Conservation (phyloP, 2,888 invertebrate genomes). For the Heteropelma amictum region DNA sequence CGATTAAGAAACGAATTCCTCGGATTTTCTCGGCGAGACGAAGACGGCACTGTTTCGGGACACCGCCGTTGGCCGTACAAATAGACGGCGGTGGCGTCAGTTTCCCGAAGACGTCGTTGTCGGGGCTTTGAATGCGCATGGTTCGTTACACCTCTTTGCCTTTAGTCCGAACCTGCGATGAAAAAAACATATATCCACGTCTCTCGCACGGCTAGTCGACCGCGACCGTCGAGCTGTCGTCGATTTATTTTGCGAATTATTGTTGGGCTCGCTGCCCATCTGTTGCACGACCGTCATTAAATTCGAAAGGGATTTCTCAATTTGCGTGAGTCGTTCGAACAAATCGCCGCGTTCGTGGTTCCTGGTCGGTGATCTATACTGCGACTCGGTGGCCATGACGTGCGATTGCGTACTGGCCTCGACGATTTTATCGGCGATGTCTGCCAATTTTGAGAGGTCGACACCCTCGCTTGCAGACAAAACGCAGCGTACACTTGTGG, state of each 20-base stretch:
- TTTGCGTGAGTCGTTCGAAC: neutral
- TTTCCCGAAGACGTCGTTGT: conserved; percentile 15
- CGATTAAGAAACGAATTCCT: conserved; percentile 21
- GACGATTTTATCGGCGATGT: neutral
- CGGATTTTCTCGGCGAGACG: conserved; percentile 12
- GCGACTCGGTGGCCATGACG: neutral
- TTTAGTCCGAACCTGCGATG: neutral
- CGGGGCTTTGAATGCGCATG: neutral
- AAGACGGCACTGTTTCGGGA: conserved; percentile 8
- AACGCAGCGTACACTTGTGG: neutral
- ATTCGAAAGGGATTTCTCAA: neutral
- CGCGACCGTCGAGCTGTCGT: neutral
- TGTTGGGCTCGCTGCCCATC: neutral
- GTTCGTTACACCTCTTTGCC: neutral
- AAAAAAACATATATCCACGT: neutral
- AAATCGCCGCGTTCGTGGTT: neutral
- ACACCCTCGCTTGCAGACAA: neutral
- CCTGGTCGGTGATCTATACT: neutral
- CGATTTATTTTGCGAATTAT: neutral
- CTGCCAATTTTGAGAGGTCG: neutral
- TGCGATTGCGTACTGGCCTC: neutral
- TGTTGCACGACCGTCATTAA: neutral
- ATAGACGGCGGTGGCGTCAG: conserved; percentile 12
- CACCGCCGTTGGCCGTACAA: conserved; percentile 32
- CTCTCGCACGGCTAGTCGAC: neutral